Evolutionary conservation across 2,797 vertebrate species (phyloP).

Genomic region (Pantherophis alleghaniensis): DNA sequence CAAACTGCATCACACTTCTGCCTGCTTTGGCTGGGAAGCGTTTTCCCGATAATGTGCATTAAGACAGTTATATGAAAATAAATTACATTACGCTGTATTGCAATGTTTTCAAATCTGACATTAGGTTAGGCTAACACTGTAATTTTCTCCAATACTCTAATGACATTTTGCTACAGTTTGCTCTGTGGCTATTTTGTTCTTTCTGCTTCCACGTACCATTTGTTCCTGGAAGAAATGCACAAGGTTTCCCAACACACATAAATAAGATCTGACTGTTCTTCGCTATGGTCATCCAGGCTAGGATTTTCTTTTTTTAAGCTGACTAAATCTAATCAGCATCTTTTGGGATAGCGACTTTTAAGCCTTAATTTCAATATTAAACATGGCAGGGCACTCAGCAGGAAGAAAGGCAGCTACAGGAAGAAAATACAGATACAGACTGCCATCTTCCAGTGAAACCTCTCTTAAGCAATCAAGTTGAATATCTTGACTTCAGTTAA

Average conservation of each 20-base stretch:
- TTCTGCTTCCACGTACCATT: conserved; percentile 58
- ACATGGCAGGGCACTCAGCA: conserved; percentile 67
- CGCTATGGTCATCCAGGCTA: conserved; percentile 53
- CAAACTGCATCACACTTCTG: conserved; percentile 49
- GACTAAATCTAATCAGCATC: conserved; percentile 70
- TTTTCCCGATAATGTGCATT: conserved; percentile 65
- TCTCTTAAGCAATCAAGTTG: not conserved
- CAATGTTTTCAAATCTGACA: conserved; percentile 66
- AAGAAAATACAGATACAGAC: conserved; percentile 57
- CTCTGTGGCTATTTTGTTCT: conserved; percentile 57
- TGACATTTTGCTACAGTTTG: conserved; percentile 55
- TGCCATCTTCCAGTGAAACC: not conserved
- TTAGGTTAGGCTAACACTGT: conserved; percentile 63
- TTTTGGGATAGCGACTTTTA: conserved; percentile 67
- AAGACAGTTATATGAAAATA: conserved; percentile 65
- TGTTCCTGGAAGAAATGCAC: conserved; percentile 69
- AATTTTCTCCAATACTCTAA: conserved; percentile 61
- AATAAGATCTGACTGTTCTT: conserved; percentile 66
- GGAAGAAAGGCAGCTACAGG: conserved; percentile 54
- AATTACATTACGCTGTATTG: conserved; percentile 60
- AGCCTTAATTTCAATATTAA: conserved; percentile 69
- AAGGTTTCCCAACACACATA: conserved; percentile 68
- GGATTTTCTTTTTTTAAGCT: conserved; percentile 64
- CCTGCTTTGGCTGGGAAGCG: conserved; percentile 52
- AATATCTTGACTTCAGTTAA: conserved; percentile 40